Evolutionary conservation across 2,888 invertebrate genomes (phyloP).

Genomic region (Herminia tarsipennalis): DNA sequence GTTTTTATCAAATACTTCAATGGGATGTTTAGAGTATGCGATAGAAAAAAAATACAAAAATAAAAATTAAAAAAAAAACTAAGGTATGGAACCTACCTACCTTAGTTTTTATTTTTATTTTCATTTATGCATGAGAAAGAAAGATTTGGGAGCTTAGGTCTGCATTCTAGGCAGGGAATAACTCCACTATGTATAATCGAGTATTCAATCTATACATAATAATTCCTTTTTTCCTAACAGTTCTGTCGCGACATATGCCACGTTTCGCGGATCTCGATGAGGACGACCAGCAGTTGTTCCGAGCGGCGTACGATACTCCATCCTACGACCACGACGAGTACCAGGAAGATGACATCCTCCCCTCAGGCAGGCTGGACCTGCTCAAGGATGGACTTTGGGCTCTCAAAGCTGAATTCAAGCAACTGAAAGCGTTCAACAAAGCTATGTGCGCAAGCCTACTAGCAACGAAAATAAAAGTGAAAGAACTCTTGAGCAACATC

Average conservation of each 20-base stretch:
- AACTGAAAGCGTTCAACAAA: constrained; percentile 73
- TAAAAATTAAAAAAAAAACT: no score
- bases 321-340: constrained; percentile 65
- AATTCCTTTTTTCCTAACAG: constrained; percentile 45
- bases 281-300: constrained; percentile 71
- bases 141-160: no score
- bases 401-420: constrained; percentile 71
- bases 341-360: constrained; percentile 57
- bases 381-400: constrained; percentile 76
- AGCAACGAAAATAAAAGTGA: constrained; percentile 70
- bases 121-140: no score
- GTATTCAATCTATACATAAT: not conserved
- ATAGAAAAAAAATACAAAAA: no score
- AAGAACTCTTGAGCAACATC: constrained; percentile 63
- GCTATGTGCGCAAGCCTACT: constrained; percentile 72
- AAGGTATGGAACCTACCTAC: no score
- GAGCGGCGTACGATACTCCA: constrained; percentile 74
- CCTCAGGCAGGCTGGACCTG: constrained; percentile 68
- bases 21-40: no score
- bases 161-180: no score
- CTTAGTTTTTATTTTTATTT: no score
- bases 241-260: constrained; percentile 56
- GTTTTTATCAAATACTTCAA: no score
- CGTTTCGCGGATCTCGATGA: constrained; percentile 68
- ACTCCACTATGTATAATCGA: no score